Percentiles rank a stretch among this genome's conserved stretches.
phyloP scores from a whole-genome alignment of 2,113 vertebrate genomes.

The Pithys albifrons region DNA sequence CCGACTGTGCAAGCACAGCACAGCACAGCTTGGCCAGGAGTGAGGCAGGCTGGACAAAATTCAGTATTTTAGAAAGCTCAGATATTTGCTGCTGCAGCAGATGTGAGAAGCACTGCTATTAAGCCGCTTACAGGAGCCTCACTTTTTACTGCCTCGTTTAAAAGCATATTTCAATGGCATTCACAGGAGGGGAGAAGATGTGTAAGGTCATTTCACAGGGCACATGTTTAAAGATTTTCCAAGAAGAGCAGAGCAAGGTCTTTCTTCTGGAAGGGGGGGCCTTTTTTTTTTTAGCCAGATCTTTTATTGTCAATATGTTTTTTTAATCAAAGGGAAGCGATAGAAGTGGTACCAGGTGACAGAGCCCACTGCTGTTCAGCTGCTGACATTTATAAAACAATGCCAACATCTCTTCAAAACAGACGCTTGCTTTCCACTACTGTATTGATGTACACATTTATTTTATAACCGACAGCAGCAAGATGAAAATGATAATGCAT shows the following conservation, averaged over 20 bases:
- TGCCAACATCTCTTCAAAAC: constrained; percentile 58
- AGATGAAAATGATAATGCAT: constrained; percentile 72
- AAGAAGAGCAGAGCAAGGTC: constrained; percentile 8
- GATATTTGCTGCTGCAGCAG: not conserved
- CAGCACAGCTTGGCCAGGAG: rapidly evolving
- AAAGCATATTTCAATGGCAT: not conserved
- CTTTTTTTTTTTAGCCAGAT: not conserved
- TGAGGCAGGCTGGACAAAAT: rapidly evolving
- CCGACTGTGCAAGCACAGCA: rapidly evolving
- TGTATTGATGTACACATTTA: constrained; percentile 54
- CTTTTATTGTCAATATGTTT: constrained; percentile 44
- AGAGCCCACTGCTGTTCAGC: not conserved
- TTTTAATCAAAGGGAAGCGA: constrained; percentile 52
- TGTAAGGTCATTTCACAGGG: constrained; percentile 24
- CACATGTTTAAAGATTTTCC: constrained; percentile 53
- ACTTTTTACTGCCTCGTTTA: not conserved
- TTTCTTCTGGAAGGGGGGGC: not conserved
- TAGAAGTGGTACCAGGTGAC: not conserved
- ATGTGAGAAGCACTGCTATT: not conserved
- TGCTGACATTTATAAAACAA: constrained; percentile 54
- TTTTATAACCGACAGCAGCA: constrained; percentile 54
- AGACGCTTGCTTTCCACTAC: constrained; percentile 23
- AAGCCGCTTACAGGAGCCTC: not conserved
- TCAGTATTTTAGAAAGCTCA: not conserved
- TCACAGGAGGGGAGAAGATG: constrained; percentile 33